A percentile compares a stretch with the other conserved stretches of the same genome.
These are phyloP conservation scores for Colletes gigas DNA, from an alignment of 1,140 invertebrate genomes.

Conservation along the genomic window DNA sequence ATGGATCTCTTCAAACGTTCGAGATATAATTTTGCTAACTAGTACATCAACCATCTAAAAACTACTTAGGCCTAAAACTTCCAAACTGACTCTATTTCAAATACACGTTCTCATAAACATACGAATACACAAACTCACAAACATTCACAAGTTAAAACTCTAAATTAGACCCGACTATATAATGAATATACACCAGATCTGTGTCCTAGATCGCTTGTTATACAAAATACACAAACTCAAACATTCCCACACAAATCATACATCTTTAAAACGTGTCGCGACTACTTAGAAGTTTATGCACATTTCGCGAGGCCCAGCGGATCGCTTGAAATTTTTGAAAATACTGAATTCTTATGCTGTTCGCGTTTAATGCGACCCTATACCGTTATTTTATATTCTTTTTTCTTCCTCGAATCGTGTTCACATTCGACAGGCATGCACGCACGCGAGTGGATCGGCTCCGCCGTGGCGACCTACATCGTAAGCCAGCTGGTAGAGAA, in stretches of 20 bases:
- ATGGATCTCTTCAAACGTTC: no score
- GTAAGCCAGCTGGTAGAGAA: slow-evolving; percentile 90
- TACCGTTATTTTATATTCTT: slow-evolving; percentile 44
- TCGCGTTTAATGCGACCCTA: slow-evolving; percentile 9
- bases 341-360: neutral
- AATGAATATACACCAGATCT: neutral
- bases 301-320: neutral
- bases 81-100: no score
- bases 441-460: slow-evolving; percentile 95
- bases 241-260: no score
- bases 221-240: no score
- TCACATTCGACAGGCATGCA: slow-evolving; percentile 88
- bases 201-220: neutral
- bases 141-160: neutral
- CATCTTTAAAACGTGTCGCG: no score
- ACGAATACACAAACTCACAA: no score
- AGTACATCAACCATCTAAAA: no score
- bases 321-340: neutral
- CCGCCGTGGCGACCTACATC: slow-evolving; percentile 91
- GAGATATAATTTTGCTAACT: no score
- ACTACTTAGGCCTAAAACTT: no score
- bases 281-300: no score
- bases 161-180: neutral
- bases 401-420: slow-evolving; percentile 42
- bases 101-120: no score